Evolutionary conservation across 1,140 invertebrate genomes (phyloP).

Genomic region (Bombyx mandarina): DNA sequence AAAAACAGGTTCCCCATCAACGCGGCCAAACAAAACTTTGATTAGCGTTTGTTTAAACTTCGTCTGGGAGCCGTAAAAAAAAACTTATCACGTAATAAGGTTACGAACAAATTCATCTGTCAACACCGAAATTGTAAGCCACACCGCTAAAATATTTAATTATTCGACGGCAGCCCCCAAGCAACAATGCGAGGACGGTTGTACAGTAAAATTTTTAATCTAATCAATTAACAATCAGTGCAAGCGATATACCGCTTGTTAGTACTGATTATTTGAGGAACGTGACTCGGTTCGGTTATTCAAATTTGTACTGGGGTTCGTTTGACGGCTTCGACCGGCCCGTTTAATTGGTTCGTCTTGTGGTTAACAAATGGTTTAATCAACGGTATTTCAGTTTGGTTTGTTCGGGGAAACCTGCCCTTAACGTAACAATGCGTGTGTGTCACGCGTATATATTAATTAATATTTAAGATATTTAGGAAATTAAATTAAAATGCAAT

Average conservation of each 20-base stretch:
- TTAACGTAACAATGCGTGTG: no score
- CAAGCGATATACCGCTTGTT: slow-evolving; percentile 68
- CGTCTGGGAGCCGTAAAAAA: no score
- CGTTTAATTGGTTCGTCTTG: slow-evolving; percentile 43
- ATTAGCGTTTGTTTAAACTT: no score
- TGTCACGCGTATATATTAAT: no score
- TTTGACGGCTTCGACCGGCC: slow-evolving; percentile 46
- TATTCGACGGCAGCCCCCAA: slow-evolving; percentile 39
- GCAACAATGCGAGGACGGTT: slow-evolving; percentile 55
- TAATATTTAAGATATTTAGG: no score
- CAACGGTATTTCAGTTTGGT: background rate
- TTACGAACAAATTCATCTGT: slow-evolving; percentile 20
- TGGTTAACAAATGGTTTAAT: slow-evolving; percentile 10
- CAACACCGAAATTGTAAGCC: slow-evolving; percentile 58
- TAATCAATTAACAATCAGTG: slow-evolving; percentile 71
- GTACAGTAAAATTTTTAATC: slow-evolving; percentile 65
- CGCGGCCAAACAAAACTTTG: no score
- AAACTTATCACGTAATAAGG: no score
- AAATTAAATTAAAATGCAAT: no score
- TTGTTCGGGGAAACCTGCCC: no score
- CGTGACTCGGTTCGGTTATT: slow-evolving; percentile 57
- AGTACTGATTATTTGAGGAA: slow-evolving; percentile 63
- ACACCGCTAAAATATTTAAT: slow-evolving; percentile 52
- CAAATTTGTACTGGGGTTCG: slow-evolving; percentile 45
- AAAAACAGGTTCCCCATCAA: no score